Percentiles rank a stretch among this genome's conserved stretches.
phyloP scores from a whole-genome alignment of 2,888 invertebrate species.

The Embidobia sp. region DNA sequence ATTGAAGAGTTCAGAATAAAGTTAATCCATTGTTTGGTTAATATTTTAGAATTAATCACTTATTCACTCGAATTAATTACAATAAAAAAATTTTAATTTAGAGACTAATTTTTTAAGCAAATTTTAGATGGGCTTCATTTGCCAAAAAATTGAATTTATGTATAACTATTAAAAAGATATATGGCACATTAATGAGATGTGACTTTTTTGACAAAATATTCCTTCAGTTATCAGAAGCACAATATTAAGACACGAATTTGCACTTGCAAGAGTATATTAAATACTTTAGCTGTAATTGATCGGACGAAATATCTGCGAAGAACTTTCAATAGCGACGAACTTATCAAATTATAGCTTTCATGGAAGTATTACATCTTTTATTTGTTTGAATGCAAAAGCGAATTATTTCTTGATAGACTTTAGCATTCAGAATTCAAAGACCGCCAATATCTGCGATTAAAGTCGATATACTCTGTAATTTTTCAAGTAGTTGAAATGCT shows the following conservation, averaged over 20 bases:
- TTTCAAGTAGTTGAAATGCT: conserved; percentile 4
- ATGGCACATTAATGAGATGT: too few species aligned
- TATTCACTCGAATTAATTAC: too few species aligned
- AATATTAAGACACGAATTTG: conserved; percentile 8
- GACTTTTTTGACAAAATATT: too few species aligned
- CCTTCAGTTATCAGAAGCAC: background rate
- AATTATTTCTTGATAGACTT: conserved; percentile 22
- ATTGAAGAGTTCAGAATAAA: too few species aligned
- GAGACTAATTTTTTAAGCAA: too few species aligned
- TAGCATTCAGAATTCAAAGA: conserved; percentile 22
- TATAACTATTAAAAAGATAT: too few species aligned
- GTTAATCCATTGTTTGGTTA: too few species aligned
- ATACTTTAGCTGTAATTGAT: conserved; percentile 17
- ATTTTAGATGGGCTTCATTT: too few species aligned
- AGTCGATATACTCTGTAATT: conserved; percentile 12
- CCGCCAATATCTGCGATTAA: conserved; percentile 20
- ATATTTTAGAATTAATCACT: too few species aligned
- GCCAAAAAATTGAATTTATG: too few species aligned
- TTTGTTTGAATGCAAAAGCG: conserved; percentile 10
- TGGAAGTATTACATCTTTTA: conserved; percentile 21
- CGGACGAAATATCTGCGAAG: conserved; percentile 5
- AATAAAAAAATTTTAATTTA: too few species aligned
- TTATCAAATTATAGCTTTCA: conserved; percentile 30
- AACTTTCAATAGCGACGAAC: conserved; percentile 23
- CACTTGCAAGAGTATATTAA: conserved; percentile 2